Conservation (phyloP, 2,113 vertebrate species). For the Salvelinus sp. region DNA sequence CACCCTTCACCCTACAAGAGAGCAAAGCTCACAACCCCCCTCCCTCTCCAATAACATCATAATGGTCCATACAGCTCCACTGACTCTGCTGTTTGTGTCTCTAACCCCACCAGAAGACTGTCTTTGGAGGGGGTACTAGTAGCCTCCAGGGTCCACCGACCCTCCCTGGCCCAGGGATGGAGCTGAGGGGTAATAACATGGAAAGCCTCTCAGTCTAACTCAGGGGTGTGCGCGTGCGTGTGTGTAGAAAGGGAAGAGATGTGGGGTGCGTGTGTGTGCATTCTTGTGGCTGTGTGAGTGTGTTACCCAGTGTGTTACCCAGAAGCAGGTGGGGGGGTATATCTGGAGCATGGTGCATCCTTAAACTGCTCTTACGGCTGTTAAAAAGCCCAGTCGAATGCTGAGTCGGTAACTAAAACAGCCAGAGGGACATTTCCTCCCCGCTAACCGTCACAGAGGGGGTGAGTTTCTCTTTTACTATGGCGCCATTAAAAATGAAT, state of each 20-base stretch:
- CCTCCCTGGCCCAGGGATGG: constrained; percentile 25
- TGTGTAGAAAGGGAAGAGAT: background rate
- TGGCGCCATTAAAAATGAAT: constrained; percentile 73
- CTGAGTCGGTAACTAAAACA: constrained; percentile 68
- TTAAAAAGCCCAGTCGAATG: constrained; percentile 53
- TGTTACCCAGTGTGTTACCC: constrained; percentile 1
- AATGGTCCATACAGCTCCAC: constrained; percentile 12
- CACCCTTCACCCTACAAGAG: background rate
- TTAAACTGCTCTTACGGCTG: constrained; percentile 42
- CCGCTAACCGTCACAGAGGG: constrained; percentile 57
- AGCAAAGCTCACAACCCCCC: too few species aligned
- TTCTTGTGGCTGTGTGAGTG: constrained; percentile 8
- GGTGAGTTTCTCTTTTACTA: constrained; percentile 59
- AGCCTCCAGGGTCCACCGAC: constrained; percentile 1
- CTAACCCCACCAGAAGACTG: constrained; percentile 1
- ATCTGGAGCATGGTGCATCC: constrained; percentile 27
- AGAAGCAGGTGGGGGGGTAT: background rate
- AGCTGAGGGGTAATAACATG: constrained; percentile 42
- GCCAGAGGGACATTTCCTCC: constrained; percentile 56
- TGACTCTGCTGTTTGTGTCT: constrained; percentile 2
- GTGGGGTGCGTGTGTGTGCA: constrained; percentile 10
- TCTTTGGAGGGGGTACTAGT: background rate
- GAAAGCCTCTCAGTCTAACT: constrained; percentile 34
- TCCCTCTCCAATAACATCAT: background rate
- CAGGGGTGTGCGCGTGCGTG: background rate